phyloP scores from a whole-genome alignment of 2,113 vertebrate species.

The Monarcha castaneiventris region DNA sequence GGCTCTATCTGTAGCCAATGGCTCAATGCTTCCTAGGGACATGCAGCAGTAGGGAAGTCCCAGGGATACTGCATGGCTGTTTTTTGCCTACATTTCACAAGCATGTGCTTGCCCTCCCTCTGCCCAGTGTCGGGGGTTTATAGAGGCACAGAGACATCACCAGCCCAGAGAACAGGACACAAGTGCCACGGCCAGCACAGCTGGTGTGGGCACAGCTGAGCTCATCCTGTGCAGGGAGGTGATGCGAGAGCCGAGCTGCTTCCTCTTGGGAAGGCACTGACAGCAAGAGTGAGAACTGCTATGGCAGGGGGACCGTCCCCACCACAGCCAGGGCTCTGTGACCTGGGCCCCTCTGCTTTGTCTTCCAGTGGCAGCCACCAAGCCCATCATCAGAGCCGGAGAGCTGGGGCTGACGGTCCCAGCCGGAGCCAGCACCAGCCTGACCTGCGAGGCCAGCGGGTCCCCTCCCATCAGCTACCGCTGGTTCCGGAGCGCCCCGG shows the following conservation, averaged over 20 bases:
- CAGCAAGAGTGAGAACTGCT: background rate
- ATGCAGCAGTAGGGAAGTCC: rapidly evolving
- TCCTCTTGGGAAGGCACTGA: background rate
- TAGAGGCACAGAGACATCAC: background rate
- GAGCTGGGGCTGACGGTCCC: slow-evolving; percentile 7
- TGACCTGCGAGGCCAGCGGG: slow-evolving; percentile 48
- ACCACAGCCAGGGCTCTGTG: rapidly evolving
- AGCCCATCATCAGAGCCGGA: slow-evolving; percentile 20
- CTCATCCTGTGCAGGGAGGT: too few relatives aligned
- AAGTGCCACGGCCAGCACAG: rapidly evolving
- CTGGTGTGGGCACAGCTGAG: background rate
- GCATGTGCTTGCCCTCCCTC: rapidly evolving
- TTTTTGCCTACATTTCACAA: background rate
- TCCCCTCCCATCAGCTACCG: slow-evolving; percentile 66
- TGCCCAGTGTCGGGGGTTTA: background rate
- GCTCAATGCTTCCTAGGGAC: rapidly evolving
- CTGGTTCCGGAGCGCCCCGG: slow-evolving; percentile 32
- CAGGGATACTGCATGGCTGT: background rate
- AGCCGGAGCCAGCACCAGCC: background rate
- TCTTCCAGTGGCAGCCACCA: slow-evolving; percentile 56
- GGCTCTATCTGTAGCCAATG: background rate
- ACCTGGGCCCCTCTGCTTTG: background rate
- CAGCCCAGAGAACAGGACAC: background rate
- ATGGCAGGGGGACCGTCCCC: background rate
- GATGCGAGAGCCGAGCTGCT: background rate